A percentile compares a stretch with the other conserved stretches of the same genome.
Evolutionary conservation across 2,113 vertebrate species (phyloP).

Genomic region (Microtus pennsylvanicus): DNA sequence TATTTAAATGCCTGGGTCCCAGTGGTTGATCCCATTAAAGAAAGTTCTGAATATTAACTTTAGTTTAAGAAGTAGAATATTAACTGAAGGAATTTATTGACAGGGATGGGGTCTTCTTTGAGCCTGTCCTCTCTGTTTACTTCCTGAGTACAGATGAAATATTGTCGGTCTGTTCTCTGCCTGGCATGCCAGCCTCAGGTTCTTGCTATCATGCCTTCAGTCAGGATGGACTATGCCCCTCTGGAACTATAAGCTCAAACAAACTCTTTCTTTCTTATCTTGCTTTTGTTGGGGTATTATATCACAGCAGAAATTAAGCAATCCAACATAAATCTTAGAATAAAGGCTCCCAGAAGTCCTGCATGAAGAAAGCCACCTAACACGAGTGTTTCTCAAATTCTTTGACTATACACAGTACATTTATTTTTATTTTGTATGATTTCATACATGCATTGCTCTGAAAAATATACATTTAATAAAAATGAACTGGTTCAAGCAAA

Average conservation of each 20-base stretch:
- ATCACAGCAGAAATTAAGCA: background rate
- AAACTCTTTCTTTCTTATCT: background rate
- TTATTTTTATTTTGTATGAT: background rate
- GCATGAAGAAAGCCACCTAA: background rate
- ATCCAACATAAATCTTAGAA: background rate
- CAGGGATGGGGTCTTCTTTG: too few relatives aligned
- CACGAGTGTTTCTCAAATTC: background rate
- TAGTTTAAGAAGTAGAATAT: background rate
- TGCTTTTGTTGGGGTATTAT: background rate
- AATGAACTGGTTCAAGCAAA: background rate
- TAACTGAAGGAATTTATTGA: background rate
- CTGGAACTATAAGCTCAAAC: background rate
- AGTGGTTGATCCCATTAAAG: background rate
- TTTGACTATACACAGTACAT: background rate
- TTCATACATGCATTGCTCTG: background rate
- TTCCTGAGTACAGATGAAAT: background rate
- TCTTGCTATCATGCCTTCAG: background rate
- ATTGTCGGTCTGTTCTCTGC: background rate
- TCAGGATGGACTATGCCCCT: background rate
- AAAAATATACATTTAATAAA: background rate
- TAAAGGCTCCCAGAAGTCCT: slow-evolving; percentile 37
- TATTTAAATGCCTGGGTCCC: background rate
- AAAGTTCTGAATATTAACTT: background rate
- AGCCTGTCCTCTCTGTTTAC: background rate
- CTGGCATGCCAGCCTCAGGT: background rate